Base-by-base conservation (phyloP, 2,888 invertebrate genomes). In the Hydrotaea diabolus region DNA sequence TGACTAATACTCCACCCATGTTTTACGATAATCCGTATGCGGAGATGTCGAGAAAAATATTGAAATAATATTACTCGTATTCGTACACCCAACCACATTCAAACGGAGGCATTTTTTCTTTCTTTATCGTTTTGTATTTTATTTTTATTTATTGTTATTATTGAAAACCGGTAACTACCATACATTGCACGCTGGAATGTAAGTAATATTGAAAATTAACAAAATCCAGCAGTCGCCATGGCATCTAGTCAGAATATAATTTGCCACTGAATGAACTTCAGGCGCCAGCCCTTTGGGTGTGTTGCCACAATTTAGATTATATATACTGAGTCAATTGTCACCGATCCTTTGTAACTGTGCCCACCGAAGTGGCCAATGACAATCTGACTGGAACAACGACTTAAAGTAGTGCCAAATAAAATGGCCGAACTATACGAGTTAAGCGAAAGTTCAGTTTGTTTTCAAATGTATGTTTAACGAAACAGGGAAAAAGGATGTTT, bases 181-280 rank as follows among this genome's bases (percentile, higher is more conserved):
- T 36, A 81, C 86, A 86, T 49, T 88, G 88, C 88, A 88, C 88
- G 88, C 88, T 88, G 88, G 87, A 88, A 88, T 88, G 88, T 87
- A 88, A 86, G 86, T 87, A 84, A 87, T 86, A 83, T 73, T 71
- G 73, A 66, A 80, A 81, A 75, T 73, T 78, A 82, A 82, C 72
- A n/a, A 49, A 39, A 15, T n/a, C n/a, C 31, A 31, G 7, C 23
- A 31, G n/a, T n/a, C n/a, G n/a, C n/a, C n/a, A n/a, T n/a, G n/a
- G n/a, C n/a, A n/a, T n/a, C n/a, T n/a, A n/a, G n/a, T n/a, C n/a
- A 31, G 7, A 31, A 31, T 62, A 64, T 71, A 57, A 15, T 19
- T 31, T 31, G n/a, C 17, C 49, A 43, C 43, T 17, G 59, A 39
- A 31, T 31, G 31, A 31, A 31, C 7, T 31, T 31, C 31, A 31